Evolutionary conservation across 2,888 invertebrate genomes (phyloP).

Genomic region (Spialia ferax): DNA sequence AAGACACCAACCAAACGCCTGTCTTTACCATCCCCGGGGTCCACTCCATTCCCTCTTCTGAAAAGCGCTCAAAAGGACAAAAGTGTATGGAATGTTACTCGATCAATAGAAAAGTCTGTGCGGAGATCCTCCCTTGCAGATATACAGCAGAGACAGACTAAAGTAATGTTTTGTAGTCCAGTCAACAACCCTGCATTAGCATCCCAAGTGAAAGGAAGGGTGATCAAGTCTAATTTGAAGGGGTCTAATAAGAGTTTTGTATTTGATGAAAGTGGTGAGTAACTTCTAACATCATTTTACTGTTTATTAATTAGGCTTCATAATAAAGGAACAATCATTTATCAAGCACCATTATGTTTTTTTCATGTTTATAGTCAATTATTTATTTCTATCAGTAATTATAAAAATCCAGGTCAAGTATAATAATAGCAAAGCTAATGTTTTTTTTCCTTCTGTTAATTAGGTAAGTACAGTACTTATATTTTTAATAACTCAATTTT

Average conservation of each 20-base stretch:
- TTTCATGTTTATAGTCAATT: too few species aligned
- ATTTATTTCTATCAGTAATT: too few species aligned
- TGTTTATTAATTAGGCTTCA: too few species aligned
- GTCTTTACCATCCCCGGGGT: conserved; percentile 67
- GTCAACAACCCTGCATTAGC: conserved; percentile 60
- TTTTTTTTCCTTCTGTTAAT: too few species aligned
- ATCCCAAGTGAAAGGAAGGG: conserved; percentile 64
- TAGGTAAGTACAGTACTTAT: too few species aligned
- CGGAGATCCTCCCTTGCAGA: conserved; percentile 54
- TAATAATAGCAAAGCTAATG: too few species aligned
- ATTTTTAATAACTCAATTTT: too few species aligned
- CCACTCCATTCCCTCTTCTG: conserved; percentile 66
- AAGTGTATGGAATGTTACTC: conserved; percentile 66
- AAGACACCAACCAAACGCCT: conserved; percentile 60
- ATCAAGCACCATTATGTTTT: too few species aligned
- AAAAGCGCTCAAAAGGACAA: conserved; percentile 60
- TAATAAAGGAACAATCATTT: too few species aligned
- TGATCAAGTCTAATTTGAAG: conserved; percentile 81
- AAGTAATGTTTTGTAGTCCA: conserved; percentile 81
- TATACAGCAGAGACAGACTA: conserved; percentile 56
- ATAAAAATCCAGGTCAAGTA: too few species aligned
- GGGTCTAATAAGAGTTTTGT: conserved; percentile 81
- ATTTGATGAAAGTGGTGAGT: conserved; percentile 73
- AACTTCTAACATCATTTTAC: not conserved
- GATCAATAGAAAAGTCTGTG: conserved; percentile 69